phyloP scores from a whole-genome alignment of 2,797 vertebrate species.

The Fundulus diaphanus region DNA sequence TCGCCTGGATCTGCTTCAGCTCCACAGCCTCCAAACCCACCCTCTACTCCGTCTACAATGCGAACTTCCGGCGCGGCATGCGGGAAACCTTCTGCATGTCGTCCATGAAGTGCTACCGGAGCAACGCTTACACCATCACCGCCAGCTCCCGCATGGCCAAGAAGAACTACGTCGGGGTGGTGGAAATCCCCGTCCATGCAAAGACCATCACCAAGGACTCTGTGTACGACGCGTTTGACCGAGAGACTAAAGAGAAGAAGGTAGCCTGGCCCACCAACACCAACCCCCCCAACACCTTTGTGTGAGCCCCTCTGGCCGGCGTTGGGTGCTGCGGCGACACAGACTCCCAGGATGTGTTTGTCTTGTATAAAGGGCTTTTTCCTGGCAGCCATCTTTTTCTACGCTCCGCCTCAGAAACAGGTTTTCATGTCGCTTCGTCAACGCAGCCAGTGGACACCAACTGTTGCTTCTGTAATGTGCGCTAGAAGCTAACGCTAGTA shows the following conservation, averaged over 20 bases:
- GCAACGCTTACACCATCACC: constrained; percentile 96
- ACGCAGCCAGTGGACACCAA: not conserved
- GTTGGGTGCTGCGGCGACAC: constrained; percentile 3
- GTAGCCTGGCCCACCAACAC: constrained; percentile 92
- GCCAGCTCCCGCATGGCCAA: constrained; percentile 94
- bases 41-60: constrained; percentile 90
- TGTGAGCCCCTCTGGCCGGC: constrained; percentile 69
- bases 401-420: constrained; percentile 8
- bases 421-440: constrained; percentile 11
- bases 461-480: constrained; percentile 25
- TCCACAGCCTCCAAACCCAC: constrained; percentile 91
- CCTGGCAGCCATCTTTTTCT: constrained; percentile 46
- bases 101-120: constrained; percentile 96
- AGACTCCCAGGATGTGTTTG: constrained; percentile 23
- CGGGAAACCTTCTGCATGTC: constrained; percentile 98
- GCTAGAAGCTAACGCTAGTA: constrained; percentile 37
- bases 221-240: constrained; percentile 88
- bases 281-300: constrained; percentile 93
- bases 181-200: constrained; percentile 84
- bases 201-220: constrained; percentile 87
- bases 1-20: constrained; percentile 90
- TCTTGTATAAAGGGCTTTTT: constrained; percentile 57
- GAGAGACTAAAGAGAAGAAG: constrained; percentile 92
- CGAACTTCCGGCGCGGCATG: constrained; percentile 93
- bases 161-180: constrained; percentile 93